Percentiles rank a stretch among this genome's conserved stretches.
These are phyloP conservation scores for Nasonia oneida DNA, from an alignment of 2,888 invertebrate species.

Conservation along the genomic window DNA sequence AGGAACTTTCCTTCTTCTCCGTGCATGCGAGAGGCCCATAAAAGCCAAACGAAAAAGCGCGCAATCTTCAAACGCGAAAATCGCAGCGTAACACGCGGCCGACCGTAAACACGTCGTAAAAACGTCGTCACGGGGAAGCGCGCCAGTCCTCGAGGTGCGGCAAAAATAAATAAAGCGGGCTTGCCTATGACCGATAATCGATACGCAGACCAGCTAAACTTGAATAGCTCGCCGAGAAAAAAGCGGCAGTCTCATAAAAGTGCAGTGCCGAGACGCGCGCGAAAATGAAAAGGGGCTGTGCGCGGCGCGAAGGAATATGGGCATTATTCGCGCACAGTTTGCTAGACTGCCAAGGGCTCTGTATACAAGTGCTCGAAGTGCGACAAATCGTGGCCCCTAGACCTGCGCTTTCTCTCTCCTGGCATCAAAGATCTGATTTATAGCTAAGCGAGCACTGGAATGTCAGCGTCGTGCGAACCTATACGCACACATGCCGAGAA, in stretches of 20 bases:
- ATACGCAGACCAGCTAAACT: background rate
- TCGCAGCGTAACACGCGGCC: constrained; percentile 23
- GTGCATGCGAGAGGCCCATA: background rate
- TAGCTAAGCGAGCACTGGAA: constrained; percentile 8
- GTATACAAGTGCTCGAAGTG: constrained; percentile 10
- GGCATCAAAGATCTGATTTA: constrained; percentile 60
- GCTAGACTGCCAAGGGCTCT: background rate
- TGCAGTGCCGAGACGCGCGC: background rate
- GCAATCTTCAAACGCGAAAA: background rate
- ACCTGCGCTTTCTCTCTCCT: background rate
- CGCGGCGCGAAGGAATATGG: constrained; percentile 12
- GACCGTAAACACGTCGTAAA: constrained; percentile 29
- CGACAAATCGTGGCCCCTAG: constrained; percentile 53
- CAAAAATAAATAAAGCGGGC: background rate
- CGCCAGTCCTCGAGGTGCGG: background rate
- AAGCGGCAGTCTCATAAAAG: constrained; percentile 1
- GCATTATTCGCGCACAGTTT: constrained; percentile 32
- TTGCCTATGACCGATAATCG: constrained; percentile 31
- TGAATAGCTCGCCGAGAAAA: background rate
- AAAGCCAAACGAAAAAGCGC: background rate
- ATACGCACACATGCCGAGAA: background rate
- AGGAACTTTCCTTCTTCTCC: background rate
- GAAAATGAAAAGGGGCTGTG: background rate
- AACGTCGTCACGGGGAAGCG: background rate
- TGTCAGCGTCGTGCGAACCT: constrained; percentile 4